phyloP scores from a whole-genome alignment of 2,113 vertebrate genomes.

The Thamnaconus septentrionalis region DNA sequence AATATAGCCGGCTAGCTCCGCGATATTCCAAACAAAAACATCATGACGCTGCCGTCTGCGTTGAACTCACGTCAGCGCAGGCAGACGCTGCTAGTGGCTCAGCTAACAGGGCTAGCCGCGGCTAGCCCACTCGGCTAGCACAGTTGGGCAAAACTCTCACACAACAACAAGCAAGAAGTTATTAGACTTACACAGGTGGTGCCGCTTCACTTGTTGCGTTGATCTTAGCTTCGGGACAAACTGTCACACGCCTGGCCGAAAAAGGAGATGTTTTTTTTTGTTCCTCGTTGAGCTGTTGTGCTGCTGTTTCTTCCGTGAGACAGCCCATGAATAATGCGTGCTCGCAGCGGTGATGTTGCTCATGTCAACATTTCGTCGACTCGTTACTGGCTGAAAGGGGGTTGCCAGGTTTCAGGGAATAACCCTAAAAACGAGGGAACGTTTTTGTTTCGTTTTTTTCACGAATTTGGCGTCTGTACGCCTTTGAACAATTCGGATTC shows the following conservation, averaged over 20 bases:
- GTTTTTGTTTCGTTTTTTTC: neutral
- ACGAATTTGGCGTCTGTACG: neutral
- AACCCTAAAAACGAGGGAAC: slow-evolving; percentile 23
- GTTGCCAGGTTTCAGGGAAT: slow-evolving; percentile 60
- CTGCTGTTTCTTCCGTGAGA: slow-evolving; percentile 7
- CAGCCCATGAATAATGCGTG: slow-evolving; percentile 26
- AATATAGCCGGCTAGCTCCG: slow-evolving; percentile 23
- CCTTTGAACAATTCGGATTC: too few species aligned
- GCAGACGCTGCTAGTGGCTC: slow-evolving; percentile 28
- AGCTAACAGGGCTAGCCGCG: slow-evolving; percentile 29
- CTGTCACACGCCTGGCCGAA: neutral
- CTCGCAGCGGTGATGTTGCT: slow-evolving; percentile 23
- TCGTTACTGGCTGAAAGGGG: slow-evolving; percentile 25
- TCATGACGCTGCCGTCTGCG: slow-evolving; percentile 59
- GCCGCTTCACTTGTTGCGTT: neutral
- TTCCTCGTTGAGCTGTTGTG: neutral
- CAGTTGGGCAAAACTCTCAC: slow-evolving; percentile 54
- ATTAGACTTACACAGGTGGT: slow-evolving; percentile 48
- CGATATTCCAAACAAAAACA: slow-evolving; percentile 44
- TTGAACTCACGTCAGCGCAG: slow-evolving; percentile 49
- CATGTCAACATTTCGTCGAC: slow-evolving; percentile 44
- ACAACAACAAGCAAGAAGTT: slow-evolving; percentile 44
- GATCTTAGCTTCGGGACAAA: neutral
- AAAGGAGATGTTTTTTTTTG: neutral
- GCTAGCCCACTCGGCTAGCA: slow-evolving; percentile 30